These are phyloP conservation scores for Falco novaeseelandiae DNA, from an alignment of 2,797 vertebrate genomes.

Conservation along the genomic window DNA sequence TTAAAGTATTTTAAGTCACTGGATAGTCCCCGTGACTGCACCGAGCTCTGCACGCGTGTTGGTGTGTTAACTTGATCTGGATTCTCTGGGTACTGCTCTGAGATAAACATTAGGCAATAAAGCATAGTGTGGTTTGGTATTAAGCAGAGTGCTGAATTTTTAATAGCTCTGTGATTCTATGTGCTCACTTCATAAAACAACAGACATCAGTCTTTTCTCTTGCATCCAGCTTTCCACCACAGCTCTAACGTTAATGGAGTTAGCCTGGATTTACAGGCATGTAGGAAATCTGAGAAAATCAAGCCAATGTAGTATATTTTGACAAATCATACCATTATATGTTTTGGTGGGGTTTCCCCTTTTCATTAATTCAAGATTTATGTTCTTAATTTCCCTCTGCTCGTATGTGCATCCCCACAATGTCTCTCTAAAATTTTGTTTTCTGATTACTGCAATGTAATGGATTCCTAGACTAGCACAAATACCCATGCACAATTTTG, in stretches of 20 bases:
- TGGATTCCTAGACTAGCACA: not conserved
- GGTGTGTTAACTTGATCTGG: not conserved
- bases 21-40: not conserved
- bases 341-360: rapidly evolving
- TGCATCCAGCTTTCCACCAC: not conserved
- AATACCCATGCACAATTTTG: not conserved
- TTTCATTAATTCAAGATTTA: not conserved
- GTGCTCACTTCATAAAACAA: not conserved
- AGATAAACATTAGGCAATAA: not conserved
- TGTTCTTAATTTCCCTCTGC: not conserved
- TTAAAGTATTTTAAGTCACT: not conserved
- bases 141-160: not conserved
- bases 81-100: not conserved
- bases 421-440: not conserved
- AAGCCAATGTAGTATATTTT: not conserved
- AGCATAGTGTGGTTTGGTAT: not conserved
- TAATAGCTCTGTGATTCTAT: not conserved
- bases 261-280: not conserved
- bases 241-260: not conserved
- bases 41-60: rapidly evolving
- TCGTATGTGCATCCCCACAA: not conserved
- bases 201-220: not conserved
- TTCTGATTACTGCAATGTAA: not conserved
- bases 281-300: not conserved
- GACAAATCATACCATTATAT: not conserved